Evolutionary conservation across 1,140 invertebrate species (phyloP).

Genomic region (Tetramorium parvispinum): DNA sequence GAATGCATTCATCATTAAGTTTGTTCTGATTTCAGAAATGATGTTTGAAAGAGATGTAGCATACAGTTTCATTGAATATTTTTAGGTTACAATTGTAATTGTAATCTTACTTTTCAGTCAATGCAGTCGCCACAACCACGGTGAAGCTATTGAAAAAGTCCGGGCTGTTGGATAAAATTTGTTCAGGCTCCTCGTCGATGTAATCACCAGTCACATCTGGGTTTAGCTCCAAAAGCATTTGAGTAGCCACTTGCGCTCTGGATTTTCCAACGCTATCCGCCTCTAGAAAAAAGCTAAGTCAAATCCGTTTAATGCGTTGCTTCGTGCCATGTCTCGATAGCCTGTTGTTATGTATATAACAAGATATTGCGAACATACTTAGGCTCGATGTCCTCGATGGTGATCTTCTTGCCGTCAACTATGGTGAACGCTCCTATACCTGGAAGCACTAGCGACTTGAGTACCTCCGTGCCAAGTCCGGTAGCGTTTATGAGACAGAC

Average conservation of each 20-base stretch:
- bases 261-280: conserved; percentile 92
- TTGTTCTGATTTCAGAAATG: background rate
- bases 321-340: background rate
- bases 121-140: conserved; percentile 94
- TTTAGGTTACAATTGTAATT: background rate
- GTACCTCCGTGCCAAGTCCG: conserved; percentile 96
- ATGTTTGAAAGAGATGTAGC: background rate
- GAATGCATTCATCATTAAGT: background rate
- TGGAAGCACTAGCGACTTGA: conserved; percentile 97
- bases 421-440: conserved; percentile 98
- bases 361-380: conserved; percentile 88
- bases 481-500: conserved; percentile 98
- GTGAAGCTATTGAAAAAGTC: conserved; percentile 96
- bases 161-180: conserved; percentile 93
- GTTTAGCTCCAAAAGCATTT: conserved; percentile 96
- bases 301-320: conserved; percentile 39
- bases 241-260: conserved; percentile 93
- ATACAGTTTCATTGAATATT: background rate
- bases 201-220: conserved; percentile 96
- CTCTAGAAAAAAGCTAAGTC: conserved; percentile 94
- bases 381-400: conserved; percentile 95
- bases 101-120: conserved; percentile 91
- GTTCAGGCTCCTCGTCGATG: conserved; percentile 95
- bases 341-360: background rate
- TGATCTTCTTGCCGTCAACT: conserved; percentile 95